These are phyloP conservation scores for Acromyrmex echinatior DNA, from an alignment of 1,140 invertebrate species.

Conservation along the genomic window DNA sequence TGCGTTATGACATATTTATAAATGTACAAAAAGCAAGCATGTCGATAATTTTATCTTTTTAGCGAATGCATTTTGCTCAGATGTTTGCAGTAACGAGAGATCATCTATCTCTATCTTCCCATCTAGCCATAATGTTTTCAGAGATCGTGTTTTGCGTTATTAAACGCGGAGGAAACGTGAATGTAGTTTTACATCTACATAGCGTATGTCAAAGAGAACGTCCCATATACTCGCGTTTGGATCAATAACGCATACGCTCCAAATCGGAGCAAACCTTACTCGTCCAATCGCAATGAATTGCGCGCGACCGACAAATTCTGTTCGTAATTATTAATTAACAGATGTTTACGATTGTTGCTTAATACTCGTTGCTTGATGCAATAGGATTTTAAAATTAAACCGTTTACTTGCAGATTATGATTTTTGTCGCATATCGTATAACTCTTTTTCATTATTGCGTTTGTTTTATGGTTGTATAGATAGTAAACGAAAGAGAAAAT, in stretches of 20 bases:
- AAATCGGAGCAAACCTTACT: conserved; percentile 45
- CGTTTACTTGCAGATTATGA: not conserved
- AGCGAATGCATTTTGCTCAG: not conserved
- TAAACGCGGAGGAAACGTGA: conserved; percentile 11
- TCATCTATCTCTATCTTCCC: conserved; percentile 3
- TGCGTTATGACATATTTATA: not conserved
- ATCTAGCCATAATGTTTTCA: conserved; percentile 10
- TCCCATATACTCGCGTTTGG: conserved; percentile 38
- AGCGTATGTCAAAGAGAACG: conserved; percentile 48
- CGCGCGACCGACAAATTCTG: not conserved
- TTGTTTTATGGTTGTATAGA: not conserved
- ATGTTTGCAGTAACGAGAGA: not conserved
- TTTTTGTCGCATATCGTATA: not conserved
- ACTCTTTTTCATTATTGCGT: not conserved
- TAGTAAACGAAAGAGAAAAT: not conserved
- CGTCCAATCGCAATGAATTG: conserved; percentile 48
- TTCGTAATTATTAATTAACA: not conserved
- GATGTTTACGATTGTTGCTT: not conserved
- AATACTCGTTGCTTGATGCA: not conserved
- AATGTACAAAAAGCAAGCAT: not conserved
- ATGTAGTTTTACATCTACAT: conserved; percentile 20
- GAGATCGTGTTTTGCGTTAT: not conserved
- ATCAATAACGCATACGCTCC: conserved; percentile 57
- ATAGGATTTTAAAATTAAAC: not conserved
- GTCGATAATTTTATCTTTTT: not conserved